Evolutionary conservation across 2,888 invertebrate species (phyloP).

Genomic region (Chloromyia formosa): DNA sequence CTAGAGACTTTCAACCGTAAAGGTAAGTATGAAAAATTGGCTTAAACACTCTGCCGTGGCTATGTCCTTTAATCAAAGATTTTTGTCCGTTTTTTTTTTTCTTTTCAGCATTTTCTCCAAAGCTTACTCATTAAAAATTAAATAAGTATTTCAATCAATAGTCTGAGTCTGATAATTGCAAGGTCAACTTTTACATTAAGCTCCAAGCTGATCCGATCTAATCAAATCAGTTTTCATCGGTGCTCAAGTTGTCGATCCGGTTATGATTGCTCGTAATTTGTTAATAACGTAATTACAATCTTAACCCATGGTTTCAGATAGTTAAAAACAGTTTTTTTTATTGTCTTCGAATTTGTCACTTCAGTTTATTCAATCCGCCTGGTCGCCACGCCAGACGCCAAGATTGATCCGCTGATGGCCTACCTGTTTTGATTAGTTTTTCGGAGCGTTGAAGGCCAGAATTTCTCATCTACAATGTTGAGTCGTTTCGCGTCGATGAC

Average conservation of each 20-base stretch:
- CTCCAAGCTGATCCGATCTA: background rate
- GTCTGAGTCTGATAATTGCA: too few relatives aligned
- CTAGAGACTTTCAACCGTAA: too few relatives aligned
- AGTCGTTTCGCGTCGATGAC: background rate
- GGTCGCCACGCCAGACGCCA: background rate
- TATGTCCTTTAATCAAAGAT: too few relatives aligned
- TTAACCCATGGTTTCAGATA: background rate
- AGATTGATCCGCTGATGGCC: background rate
- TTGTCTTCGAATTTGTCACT: slow-evolving; percentile 12
- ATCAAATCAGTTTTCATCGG: slow-evolving; percentile 21
- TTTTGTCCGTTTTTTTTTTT: too few relatives aligned
- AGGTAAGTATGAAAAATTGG: too few relatives aligned
- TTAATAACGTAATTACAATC: slow-evolving; percentile 28
- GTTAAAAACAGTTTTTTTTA: background rate
- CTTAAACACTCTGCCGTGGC: too few relatives aligned
- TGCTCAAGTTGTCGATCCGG: slow-evolving; percentile 23
- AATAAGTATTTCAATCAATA: too few relatives aligned
- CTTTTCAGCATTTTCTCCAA: too few relatives aligned
- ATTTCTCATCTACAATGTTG: background rate
- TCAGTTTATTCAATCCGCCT: background rate
- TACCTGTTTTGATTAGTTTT: background rate
- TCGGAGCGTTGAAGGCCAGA: background rate
- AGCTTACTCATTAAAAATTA: too few relatives aligned
- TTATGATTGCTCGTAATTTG: slow-evolving; percentile 30
- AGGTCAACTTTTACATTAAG: background rate